A percentile compares a stretch with the other conserved stretches of the same genome.
Conservation (phyloP, 2,888 invertebrate species). For the Drosophila nr. fundita region DNA sequence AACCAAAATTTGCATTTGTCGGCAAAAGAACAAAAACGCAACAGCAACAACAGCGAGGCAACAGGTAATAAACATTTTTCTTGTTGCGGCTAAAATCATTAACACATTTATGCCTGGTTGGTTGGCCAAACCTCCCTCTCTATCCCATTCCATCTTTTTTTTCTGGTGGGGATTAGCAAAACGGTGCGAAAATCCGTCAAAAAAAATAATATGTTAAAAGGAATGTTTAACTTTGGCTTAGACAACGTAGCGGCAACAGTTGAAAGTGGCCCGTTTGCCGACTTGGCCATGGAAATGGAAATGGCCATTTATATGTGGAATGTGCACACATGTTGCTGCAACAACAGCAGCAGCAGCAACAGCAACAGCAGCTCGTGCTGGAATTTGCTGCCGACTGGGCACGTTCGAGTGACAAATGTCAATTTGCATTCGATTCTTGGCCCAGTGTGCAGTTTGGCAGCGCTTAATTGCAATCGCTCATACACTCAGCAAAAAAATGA, state of each 20-base stretch:
- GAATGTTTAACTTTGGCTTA: slow-evolving; percentile 17
- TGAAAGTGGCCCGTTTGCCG: slow-evolving; percentile 49
- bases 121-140: slow-evolving; percentile 7
- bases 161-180: slow-evolving; percentile 47
- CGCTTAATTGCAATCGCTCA: slow-evolving; percentile 54
- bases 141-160: neutral
- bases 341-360: slow-evolving; percentile 15
- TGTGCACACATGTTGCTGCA: slow-evolving; percentile 40
- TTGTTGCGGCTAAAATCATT: slow-evolving; percentile 54
- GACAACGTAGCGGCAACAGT: slow-evolving; percentile 45
- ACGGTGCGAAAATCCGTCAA: slow-evolving; percentile 76
- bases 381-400: slow-evolving; percentile 49
- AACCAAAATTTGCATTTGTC: slow-evolving; percentile 73
- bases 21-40: slow-evolving; percentile 71
- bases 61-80: slow-evolving; percentile 60
- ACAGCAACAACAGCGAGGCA: slow-evolving; percentile 18
- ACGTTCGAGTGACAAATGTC: slow-evolving; percentile 76
- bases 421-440: slow-evolving; percentile 73
- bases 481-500: neutral
- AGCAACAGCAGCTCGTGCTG: slow-evolving; percentile 49
- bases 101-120: slow-evolving; percentile 63
- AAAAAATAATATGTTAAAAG: slow-evolving; percentile 12
- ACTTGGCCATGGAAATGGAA: slow-evolving; percentile 47
- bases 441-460: slow-evolving; percentile 51
- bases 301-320: slow-evolving; percentile 49